phyloP scores from a whole-genome alignment of 2,797 vertebrate species.

The Picus viridis region DNA sequence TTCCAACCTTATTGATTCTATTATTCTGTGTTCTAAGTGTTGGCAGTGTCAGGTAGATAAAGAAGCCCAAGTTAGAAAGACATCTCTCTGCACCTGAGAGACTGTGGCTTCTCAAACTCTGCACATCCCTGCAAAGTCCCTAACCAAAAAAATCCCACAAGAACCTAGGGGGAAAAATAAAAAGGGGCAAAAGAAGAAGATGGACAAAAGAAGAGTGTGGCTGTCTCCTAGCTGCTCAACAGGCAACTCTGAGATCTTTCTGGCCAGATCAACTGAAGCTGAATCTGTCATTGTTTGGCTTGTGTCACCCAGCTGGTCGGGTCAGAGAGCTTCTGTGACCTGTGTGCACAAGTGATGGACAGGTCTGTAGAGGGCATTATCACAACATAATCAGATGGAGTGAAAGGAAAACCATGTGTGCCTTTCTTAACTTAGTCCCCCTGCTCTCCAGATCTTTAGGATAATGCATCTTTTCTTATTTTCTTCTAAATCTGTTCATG shows the following conservation, averaged over 20 bases:
- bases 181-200: not conserved
- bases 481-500: slow-evolving; percentile 21
- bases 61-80: not conserved
- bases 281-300: slow-evolving; percentile 73
- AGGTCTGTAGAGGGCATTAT: slow-evolving; percentile 67
- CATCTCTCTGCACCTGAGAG: not conserved
- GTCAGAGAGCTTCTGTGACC: slow-evolving; percentile 74
- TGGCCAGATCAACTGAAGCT: slow-evolving; percentile 65
- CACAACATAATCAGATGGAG: slow-evolving; percentile 67
- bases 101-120: not conserved
- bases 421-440: slow-evolving; percentile 35
- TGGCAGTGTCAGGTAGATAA: not conserved
- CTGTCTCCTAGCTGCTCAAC: slow-evolving; percentile 13
- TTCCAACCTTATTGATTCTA: no score
- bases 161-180: not conserved
- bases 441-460: slow-evolving; percentile 10
- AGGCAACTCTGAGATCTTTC: slow-evolving; percentile 44
- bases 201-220: slow-evolving; percentile 15
- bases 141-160: not conserved
- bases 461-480: slow-evolving; percentile 60
- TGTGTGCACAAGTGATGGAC: slow-evolving; percentile 59
- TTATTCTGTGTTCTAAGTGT: not conserved
- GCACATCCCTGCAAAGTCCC: not conserved
- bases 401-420: slow-evolving; percentile 54
- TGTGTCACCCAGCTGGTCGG: slow-evolving; percentile 59